Base-by-base conservation (phyloP, 2,888 invertebrate genomes). In the Taphrorychus bicolor region DNA sequence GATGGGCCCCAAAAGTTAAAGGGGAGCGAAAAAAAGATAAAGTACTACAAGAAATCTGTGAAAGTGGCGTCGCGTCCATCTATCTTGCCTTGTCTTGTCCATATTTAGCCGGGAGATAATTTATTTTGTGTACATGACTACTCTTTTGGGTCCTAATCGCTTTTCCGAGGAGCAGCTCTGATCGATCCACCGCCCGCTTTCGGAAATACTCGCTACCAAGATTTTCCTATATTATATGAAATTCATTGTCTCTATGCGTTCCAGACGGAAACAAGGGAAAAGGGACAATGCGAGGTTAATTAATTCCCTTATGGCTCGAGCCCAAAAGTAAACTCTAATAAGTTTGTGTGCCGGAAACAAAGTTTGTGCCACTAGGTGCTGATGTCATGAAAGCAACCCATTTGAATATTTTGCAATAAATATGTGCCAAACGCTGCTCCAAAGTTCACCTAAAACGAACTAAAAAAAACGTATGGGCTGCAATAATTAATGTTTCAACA, bases 121-220 rank as follows among this genome's bases (percentile, higher is more conserved):
- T 78, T 77, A 79, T 79, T 78, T 79, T 76, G 71, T 78, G 78
- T 75, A 75, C 78, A 77, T 76, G 77, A 76, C 75, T 74, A 74
- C 71, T 70, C 71, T 70, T 75, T 75, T 42, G 76, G 73, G 74
- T 58, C 67, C 69, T 72, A 74, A 74, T 69, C 69, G 65, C 24
- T 71, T 70, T 72, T 72, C 58, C 40, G 59, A 52, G 59, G 18
- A 54, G 54, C 42, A 54, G 51, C 52, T 59, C 41, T 54, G 32
- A 66, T 66, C 60, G 60, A 66, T 56, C 51, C 4, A 9, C 22
- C 14, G 23, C 18, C 32, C 3, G 51, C 51, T 17, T 14, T 7
- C 18, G 5, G 53, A 40, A 16, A 14, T 16, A 17, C 45, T n/a
- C 14, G 5, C 45, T 32, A 32, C 32, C 32, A 3, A 11, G 2